Evolutionary conservation across 2,113 vertebrate species (phyloP).

Genomic region (Hippocampus barbouri): DNA sequence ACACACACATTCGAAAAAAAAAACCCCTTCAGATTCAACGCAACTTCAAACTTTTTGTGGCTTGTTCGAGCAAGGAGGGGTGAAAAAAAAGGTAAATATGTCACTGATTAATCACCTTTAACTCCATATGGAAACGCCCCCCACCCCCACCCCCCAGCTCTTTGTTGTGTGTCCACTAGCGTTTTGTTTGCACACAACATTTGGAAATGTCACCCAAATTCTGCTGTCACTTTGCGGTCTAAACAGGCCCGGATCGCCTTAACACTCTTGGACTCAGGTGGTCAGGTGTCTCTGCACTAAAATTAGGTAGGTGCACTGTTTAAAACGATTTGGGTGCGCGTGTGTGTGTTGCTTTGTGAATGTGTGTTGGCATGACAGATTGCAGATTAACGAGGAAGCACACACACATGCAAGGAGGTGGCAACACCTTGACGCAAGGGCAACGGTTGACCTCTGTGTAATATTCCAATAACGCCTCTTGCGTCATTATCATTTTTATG

Average conservation of each 20-base stretch:
- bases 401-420: neutral
- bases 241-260: neutral
- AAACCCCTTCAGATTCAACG: neutral
- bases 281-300: neutral
- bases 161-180: neutral
- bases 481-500: neutral
- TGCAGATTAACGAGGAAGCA: constrained; percentile 1
- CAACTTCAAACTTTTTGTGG: neutral
- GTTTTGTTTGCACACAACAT: neutral
- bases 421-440: neutral
- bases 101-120: neutral
- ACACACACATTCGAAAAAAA: neutral
- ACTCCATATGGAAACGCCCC: neutral
- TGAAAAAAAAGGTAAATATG: neutral
- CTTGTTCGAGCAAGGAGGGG: neutral
- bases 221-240: neutral
- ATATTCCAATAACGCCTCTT: neutral
- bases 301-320: neutral
- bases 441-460: neutral
- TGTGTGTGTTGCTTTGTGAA: neutral
- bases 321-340: neutral
- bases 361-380: neutral
- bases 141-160: neutral
- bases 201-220: neutral
- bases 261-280: neutral